Percentiles rank a stretch among this genome's conserved stretches.
These are phyloP conservation scores for Acrocephalus kingi DNA, from an alignment of 2,113 vertebrate genomes.

Conservation along the genomic window DNA sequence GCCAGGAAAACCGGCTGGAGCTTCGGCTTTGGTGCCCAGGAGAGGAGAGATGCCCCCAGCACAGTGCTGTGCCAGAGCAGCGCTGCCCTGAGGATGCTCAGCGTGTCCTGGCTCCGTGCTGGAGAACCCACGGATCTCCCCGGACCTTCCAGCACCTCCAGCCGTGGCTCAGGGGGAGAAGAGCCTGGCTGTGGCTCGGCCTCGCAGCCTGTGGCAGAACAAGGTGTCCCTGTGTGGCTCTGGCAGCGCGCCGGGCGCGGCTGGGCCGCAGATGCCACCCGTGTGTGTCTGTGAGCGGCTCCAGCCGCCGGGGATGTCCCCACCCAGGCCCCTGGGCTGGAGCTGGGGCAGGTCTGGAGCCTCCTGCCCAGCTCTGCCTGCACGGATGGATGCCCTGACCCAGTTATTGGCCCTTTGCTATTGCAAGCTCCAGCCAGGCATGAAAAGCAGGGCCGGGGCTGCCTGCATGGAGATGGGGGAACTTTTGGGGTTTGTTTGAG, in stretches of 20 bases:
- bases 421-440: background rate
- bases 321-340: background rate
- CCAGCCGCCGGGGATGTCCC: fast-evolving
- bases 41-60: background rate
- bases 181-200: background rate
- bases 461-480: background rate
- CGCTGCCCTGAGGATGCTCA: fast-evolving
- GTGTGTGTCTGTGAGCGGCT: background rate
- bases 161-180: fast-evolving
- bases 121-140: fast-evolving
- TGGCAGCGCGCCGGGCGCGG: background rate
- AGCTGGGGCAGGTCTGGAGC: background rate
- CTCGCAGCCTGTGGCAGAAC: background rate
- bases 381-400: conserved; percentile 28
- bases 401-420: background rate
- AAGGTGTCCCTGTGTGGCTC: background rate
- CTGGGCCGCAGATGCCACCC: background rate
- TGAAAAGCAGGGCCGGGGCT: background rate
- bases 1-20: background rate
- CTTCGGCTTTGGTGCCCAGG: background rate
- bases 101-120: fast-evolving
- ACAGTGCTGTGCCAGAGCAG: fast-evolving
- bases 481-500: background rate
- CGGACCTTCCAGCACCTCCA: fast-evolving
- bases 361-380: background rate